These are phyloP conservation scores for Brachylomia viminalis DNA, from an alignment of 2,888 invertebrate genomes.

Conservation along the genomic window DNA sequence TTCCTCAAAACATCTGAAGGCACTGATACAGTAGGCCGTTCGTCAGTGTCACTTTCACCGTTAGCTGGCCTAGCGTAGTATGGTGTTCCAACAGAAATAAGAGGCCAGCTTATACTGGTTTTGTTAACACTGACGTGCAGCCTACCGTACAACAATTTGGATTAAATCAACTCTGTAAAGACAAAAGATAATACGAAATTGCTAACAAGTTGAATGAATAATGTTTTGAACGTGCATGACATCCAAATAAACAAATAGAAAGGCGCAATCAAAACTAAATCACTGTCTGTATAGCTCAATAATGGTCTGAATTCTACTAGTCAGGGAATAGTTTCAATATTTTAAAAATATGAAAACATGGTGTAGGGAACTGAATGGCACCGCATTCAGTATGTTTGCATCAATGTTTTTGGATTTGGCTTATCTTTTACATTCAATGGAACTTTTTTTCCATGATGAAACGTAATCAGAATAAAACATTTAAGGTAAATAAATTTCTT, in stretches of 20 bases:
- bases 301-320: slow-evolving; percentile 29
- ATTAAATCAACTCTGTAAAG: neutral
- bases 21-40: neutral
- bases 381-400: slow-evolving; percentile 14
- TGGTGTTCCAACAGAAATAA: neutral
- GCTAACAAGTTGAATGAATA: neutral
- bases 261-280: slow-evolving; percentile 32
- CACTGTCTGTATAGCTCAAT: slow-evolving; percentile 42
- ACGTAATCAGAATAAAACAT: neutral
- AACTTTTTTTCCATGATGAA: slow-evolving; percentile 1
- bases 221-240: slow-evolving; percentile 29
- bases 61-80: neutral
- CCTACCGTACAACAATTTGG: no score
- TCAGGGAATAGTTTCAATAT: slow-evolving; percentile 29
- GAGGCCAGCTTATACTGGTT: neutral
- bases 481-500: neutral
- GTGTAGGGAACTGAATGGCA: slow-evolving; percentile 10
- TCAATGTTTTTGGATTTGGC: slow-evolving; percentile 10
- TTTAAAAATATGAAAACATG: slow-evolving; percentile 38
- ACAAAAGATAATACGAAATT: neutral
- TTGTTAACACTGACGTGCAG: no score
- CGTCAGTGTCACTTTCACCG: neutral
- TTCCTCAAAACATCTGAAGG: neutral
- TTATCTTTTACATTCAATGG: slow-evolving; percentile 22
- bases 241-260: slow-evolving; percentile 34